Base-by-base conservation (phyloP, 1,140 invertebrate genomes). In the Panonychus citri region DNA sequence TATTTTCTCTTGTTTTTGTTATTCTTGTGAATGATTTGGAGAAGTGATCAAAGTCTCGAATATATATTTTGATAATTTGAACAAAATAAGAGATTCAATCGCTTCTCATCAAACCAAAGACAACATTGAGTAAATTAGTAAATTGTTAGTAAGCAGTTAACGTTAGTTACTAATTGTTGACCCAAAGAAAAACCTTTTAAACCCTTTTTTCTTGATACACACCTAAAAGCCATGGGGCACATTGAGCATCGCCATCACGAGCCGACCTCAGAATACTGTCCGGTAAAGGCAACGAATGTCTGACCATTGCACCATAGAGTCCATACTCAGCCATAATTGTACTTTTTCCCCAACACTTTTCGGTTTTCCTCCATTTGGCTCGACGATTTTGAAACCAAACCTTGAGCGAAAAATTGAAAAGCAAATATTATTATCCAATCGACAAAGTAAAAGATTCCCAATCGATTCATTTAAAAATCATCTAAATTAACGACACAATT, bases 251-350 rank as follows among this genome's bases (percentile, higher is more conserved):
- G 19, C 42, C 54, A 15, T 60, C 54, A 7, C 37, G 50, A 1
- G 48, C 37, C 15, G 39, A 49, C 25, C 58, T 43, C 8, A 60
- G n/a, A 28, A 60, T 60, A 28, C 57, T 59, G 8, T 58, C 59
- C 1, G 59, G 59, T 27, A 60, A 40, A 19, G 59, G 59, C 15
- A 60, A 26, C 25, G 59, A 60, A 48, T 60, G 57, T 17, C 59
- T 34, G 34, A 60, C 59, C 93, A 98, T 98, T 49, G 94, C 94
- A 1, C 94, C 94, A 68, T 98, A 98, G 1, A 98, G 76, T 0
- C 94, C 94, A 66, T 98, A 98, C 71, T 98, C 94, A 54, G 93
- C 93, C 93, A 97, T 97, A 69, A 96, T 97, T 61, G 90, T 97
- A 68, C 85, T 90, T 62, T 91, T 79, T 10, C 93, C 94, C 93